These are phyloP conservation scores for Ruditapes philippinarum DNA, from an alignment of 1,140 invertebrate genomes.

Conservation along the genomic window DNA sequence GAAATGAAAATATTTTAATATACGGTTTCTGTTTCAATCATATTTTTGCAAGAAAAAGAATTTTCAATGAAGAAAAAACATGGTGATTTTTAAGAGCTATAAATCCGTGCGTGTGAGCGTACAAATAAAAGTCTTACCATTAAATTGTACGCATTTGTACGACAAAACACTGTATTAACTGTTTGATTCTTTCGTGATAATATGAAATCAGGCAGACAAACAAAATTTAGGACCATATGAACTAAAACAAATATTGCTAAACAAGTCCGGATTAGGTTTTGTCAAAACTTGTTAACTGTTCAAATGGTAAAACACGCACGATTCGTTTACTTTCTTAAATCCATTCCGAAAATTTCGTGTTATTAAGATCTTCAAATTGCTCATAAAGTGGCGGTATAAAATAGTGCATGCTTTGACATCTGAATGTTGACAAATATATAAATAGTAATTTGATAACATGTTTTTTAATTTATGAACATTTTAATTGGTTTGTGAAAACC, in stretches of 20 bases:
- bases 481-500: no score
- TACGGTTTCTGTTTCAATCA: no score
- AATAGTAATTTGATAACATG: no score
- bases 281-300: conserved; percentile 21
- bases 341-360: neutral
- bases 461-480: no score
- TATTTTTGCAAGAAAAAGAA: no score
- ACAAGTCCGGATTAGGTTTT: neutral
- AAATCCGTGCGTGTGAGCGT: neutral
- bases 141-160: conserved; percentile 14
- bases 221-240: conserved; percentile 26
- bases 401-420: neutral
- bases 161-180: neutral
- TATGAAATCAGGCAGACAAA: conserved; percentile 23
- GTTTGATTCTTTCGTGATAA: conserved; percentile 13
- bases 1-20: no score
- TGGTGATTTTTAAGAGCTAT: neutral
- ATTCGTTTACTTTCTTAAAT: neutral
- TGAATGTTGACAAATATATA: neutral
- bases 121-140: neutral
- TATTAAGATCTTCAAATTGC: neutral
- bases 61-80: no score
- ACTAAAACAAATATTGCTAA: conserved; percentile 52
- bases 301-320: neutral
- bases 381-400: neutral